A percentile compares a stretch with the other conserved stretches of the same genome.
Evolutionary conservation across 1,140 invertebrate species (phyloP).

Genomic region (Cydia amplana): DNA sequence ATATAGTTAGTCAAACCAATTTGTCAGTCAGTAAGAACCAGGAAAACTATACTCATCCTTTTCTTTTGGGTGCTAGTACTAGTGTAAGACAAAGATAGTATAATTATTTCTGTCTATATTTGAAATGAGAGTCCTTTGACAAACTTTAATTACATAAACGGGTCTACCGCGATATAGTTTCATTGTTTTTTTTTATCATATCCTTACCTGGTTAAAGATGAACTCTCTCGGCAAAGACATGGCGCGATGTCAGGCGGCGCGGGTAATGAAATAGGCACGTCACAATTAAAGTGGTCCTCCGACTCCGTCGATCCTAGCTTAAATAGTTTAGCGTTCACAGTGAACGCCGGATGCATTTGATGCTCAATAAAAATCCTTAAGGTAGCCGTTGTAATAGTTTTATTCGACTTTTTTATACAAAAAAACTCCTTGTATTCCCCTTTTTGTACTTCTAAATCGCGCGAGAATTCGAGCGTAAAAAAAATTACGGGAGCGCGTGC

Average conservation of each 20-base stretch:
- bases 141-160: too few relatives aligned
- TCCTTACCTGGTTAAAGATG: conserved; percentile 66
- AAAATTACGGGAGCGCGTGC: conserved; percentile 13
- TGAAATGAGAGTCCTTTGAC: too few relatives aligned
- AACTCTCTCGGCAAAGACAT: conserved; percentile 71
- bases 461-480: neutral
- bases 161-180: too few relatives aligned
- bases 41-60: too few relatives aligned
- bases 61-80: too few relatives aligned
- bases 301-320: conserved; percentile 68
- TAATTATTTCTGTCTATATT: too few relatives aligned
- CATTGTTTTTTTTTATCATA: too few relatives aligned
- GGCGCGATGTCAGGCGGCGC: conserved; percentile 60
- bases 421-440: conserved; percentile 10
- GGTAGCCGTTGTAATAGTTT: conserved; percentile 61
- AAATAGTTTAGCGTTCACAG: conserved; percentile 20
- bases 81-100: too few relatives aligned
- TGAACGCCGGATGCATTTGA: conserved; percentile 59
- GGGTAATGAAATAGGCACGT: conserved; percentile 48
- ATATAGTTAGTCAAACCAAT: too few relatives aligned
- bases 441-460: neutral
- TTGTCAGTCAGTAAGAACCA: too few relatives aligned
- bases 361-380: conserved; percentile 42
- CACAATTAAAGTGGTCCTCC: conserved; percentile 60
- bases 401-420: conserved; percentile 36